Conservation (phyloP, 1,140 invertebrate species). For the Melitaea cinxia region DNA sequence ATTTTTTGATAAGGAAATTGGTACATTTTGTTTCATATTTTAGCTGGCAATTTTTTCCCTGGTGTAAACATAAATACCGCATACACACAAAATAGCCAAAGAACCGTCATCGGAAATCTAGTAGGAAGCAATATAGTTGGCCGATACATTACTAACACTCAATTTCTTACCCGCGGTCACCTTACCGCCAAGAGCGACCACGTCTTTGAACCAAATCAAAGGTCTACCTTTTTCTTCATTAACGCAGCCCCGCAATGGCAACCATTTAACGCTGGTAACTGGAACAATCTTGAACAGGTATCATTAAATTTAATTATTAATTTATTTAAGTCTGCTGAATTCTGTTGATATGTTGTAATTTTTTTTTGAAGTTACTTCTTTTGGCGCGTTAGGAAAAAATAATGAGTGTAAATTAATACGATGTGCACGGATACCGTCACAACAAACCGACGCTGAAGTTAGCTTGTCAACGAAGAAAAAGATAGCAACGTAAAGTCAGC, state of each 20-base stretch:
- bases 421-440: constrained; percentile 72
- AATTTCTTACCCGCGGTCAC: constrained; percentile 84
- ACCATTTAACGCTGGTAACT: constrained; percentile 85
- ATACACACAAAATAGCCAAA: constrained; percentile 68
- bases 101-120: constrained; percentile 45
- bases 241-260: constrained; percentile 87
- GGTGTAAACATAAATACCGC: constrained; percentile 58
- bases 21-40: constrained; percentile 37
- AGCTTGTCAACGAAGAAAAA: no score
- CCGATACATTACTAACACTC: constrained; percentile 57
- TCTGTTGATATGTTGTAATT: no score
- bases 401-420: no score
- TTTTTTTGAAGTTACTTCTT: no score
- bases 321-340: no score
- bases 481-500: no score
- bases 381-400: no score
- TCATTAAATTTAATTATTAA: no score
- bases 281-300: constrained; percentile 80
- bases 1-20: no score
- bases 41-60: constrained; percentile 65
- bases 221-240: constrained; percentile 85
- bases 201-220: constrained; percentile 84
- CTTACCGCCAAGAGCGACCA: constrained; percentile 86
- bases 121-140: constrained; percentile 59
- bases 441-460: constrained; percentile 35